phyloP scores from a whole-genome alignment of 1,140 invertebrate genomes.

The Eciton burchellii region DNA sequence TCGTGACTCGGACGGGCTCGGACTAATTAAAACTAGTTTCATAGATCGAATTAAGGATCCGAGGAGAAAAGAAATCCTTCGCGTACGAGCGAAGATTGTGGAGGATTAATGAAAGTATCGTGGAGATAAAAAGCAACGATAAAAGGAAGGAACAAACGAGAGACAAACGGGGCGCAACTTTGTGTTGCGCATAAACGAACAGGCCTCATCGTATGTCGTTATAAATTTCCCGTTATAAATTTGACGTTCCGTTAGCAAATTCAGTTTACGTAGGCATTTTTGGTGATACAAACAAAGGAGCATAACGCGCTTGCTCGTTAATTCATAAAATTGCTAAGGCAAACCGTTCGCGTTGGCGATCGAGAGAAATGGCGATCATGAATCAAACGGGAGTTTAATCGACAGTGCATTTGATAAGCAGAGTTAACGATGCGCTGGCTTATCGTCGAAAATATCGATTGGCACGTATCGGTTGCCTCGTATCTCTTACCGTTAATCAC shows the following conservation, averaged over 20 bases:
- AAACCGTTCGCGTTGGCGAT: neutral
- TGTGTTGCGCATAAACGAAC: too few relatives aligned
- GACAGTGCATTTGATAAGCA: slow-evolving; percentile 5
- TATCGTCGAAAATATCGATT: slow-evolving; percentile 15
- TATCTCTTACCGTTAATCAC: neutral
- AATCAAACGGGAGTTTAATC: slow-evolving; percentile 14
- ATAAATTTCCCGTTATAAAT: too few relatives aligned
- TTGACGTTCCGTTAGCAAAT: too few relatives aligned
- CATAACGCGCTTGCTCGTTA: neutral
- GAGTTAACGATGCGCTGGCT: neutral
- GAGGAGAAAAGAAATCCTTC: neutral
- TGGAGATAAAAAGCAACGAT: neutral
- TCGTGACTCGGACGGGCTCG: slow-evolving; percentile 28
- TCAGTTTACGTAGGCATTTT: neutral
- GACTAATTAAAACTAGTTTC: slow-evolving; percentile 29
- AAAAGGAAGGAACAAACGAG: too few relatives aligned
- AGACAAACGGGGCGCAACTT: too few relatives aligned
- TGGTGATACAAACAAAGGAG: neutral
- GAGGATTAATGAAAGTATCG: neutral
- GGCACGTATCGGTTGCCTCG: neutral
- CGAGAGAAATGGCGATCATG: neutral
- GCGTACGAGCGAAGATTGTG: neutral
- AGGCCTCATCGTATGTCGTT: too few relatives aligned
- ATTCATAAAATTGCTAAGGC: neutral
- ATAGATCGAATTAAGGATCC: slow-evolving; percentile 36